These are phyloP conservation scores for Sebastes dallii DNA, from an alignment of 2,797 vertebrate species.

Conservation along the genomic window DNA sequence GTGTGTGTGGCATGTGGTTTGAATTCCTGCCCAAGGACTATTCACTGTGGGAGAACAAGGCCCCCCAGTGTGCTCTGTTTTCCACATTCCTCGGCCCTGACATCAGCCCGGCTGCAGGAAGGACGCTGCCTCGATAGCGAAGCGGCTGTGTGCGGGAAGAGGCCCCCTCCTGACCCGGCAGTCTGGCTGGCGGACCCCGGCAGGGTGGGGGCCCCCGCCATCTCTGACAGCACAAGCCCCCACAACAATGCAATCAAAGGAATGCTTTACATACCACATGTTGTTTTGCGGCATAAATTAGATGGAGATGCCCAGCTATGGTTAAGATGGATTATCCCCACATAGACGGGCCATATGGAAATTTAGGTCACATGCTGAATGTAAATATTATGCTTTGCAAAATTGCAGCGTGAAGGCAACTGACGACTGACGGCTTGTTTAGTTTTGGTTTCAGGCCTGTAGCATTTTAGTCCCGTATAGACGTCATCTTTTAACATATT, in stretches of 20 bases:
- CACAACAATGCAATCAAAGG: slow-evolving; percentile 76
- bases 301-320: slow-evolving; percentile 45
- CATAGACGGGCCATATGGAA: slow-evolving; percentile 58
- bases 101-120: slow-evolving; percentile 76
- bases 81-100: slow-evolving; percentile 75
- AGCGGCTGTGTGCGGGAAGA: slow-evolving; percentile 66
- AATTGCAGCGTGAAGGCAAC: slow-evolving; percentile 11
- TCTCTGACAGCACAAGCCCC: slow-evolving; percentile 43
- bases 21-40: slow-evolving; percentile 55
- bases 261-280: slow-evolving; percentile 77
- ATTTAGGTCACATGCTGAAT: slow-evolving; percentile 75
- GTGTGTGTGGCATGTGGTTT: slow-evolving; percentile 74
- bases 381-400: slow-evolving; percentile 69
- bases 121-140: slow-evolving; percentile 26
- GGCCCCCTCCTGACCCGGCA: slow-evolving; percentile 56
- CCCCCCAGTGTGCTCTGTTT: slow-evolving; percentile 78
- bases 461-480: not conserved
- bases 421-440: not conserved
- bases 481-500: not conserved
- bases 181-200: slow-evolving; percentile 61
- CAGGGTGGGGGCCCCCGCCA: slow-evolving; percentile 26
- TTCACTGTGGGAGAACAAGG: slow-evolving; percentile 74
- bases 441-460: not conserved
- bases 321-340: slow-evolving; percentile 74
- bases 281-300: slow-evolving; percentile 75